Base-by-base conservation (phyloP, 2,113 vertebrate genomes). In the Prunella fulvescens region DNA sequence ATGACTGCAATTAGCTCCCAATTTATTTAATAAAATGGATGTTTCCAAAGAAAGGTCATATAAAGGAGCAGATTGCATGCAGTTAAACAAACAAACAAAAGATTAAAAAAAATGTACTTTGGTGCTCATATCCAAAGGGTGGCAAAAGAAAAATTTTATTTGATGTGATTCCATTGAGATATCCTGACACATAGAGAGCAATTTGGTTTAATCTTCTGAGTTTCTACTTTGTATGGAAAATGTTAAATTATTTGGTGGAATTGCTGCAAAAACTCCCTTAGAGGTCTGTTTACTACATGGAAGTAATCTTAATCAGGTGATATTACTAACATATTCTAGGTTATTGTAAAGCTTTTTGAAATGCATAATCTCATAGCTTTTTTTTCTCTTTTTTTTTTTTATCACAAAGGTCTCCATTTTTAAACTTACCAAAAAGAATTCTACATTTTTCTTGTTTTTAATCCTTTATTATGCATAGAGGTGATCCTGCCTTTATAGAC, bases 1-100 rank as follows among this genome's bases (percentile, higher is more conserved):
- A 93, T 92, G 62, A 88, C 42, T 90, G 66, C 42, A 97, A 93
- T 97, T 96, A 97, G 45, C 53, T 92, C 83, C 53, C 47, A 44
- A 78, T 18, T 92, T 95, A 70, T 80, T 64, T 95, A 87, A 65
- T 65, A 81, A 97, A 97, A 84, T 0, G 8, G 5, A 25, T 28
- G 31, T 83, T 95, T 91, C 67, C 39, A 56, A 70, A 84, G 33
- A 58, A 77, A 42, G 50, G 86, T 93, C 89, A 82, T 39, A 37
- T 81, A 81, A 80, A 86, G n/a, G 72, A 84, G 94, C 19, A 74
- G 25, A 85, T 81, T 78, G 14, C 31, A 65, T 51, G 35, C 13
- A 39, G 33, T 79, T 87, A 37, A 56, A 40, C 39, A 90, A 44
- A 44, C 4, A 12, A 76, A 40, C 74, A 44, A 77, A 60, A 23